These are phyloP conservation scores for Pseudococcus jackbeardsleyi DNA, from an alignment of 2,888 invertebrate species.

Conservation along the genomic window DNA sequence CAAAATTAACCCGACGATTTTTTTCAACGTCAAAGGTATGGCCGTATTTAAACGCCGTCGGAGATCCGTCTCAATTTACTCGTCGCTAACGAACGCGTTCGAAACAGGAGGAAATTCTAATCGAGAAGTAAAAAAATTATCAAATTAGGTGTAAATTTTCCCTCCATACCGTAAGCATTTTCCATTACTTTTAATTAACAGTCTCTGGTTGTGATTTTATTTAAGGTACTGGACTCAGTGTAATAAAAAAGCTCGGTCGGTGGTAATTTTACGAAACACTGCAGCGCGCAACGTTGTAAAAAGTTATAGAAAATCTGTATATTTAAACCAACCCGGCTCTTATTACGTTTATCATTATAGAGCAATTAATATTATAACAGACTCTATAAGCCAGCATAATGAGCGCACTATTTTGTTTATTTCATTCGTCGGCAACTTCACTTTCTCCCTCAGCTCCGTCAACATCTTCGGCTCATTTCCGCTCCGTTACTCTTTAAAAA, in stretches of 20 bases:
- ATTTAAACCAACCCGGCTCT: conserved; percentile 59
- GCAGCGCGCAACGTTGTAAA: conserved; percentile 35
- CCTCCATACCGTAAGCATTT: too few relatives aligned
- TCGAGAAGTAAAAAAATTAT: background rate
- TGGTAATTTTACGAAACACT: conserved; percentile 61
- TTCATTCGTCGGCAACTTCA: conserved; percentile 60
- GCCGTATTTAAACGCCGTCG: background rate
- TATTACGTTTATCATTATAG: conserved; percentile 64
- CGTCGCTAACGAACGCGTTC: background rate
- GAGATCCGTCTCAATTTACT: conserved; percentile 7
- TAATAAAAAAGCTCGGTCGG: background rate
- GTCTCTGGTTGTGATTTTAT: background rate
- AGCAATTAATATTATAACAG: conserved; percentile 64
- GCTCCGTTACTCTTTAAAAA: conserved; percentile 64
- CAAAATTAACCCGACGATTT: conserved; percentile 49
- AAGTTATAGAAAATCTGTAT: conserved; percentile 62
- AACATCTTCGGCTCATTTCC: conserved; percentile 64
- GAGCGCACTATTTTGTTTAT: conserved; percentile 63
- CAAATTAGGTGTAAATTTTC: too few relatives aligned
- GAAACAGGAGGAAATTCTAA: background rate
- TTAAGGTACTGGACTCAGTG: background rate
- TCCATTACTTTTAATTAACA: background rate
- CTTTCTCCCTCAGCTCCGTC: conserved; percentile 51
- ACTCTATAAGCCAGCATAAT: conserved; percentile 64
- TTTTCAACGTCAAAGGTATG: conserved; percentile 9